Base-by-base conservation (phyloP, 2,113 vertebrate genomes). In the Empidonax traillii region DNA sequence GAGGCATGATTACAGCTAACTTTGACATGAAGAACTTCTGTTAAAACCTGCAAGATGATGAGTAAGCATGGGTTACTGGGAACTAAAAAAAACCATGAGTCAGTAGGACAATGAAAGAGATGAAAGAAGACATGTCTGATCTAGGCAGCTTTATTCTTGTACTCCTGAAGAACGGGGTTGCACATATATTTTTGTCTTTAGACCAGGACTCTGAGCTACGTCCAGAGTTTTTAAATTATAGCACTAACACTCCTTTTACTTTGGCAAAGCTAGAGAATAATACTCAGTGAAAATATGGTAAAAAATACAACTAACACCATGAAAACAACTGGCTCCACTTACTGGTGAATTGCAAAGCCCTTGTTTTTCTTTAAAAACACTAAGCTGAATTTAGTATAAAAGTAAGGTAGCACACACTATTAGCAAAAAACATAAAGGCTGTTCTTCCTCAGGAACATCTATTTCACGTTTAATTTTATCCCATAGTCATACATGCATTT, bases 311-410 rank as follows among this genome's bases (percentile, higher is more conserved):
- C 37, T 68, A 96, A 85, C 61, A 65, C 19, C 31, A 73, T 71
- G 44, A 92, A 97, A 97, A 78, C 27, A 94, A 94, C 53, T 67
- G 79, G 22, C 74, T 90, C 81, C 56, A 72, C 85, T 95, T 84
- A 91, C 44, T 81, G 25, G 27, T 83, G 82, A 96, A 87, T 41
- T 78, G 67, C 46, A 96, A 92, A 67, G 74, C 41, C 79, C 85
- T 84, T 80, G 14, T 8, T 81, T 71, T 73, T 74, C 52, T 87
- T 81, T 78, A 75, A 11, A 63, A 92, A 74, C 37, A 78, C 33
- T 27, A 89, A 65, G 27, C 8, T 76, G n/a, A 37, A 82, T 63
- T 68, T 62, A 73, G 10, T 66, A 30, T 12, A 79, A 73, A 90
- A n/a, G 17, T 43, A 88, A 88, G 39, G 80, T 0, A 84, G 35